Percentiles rank a stretch among this genome's conserved stretches.
Evolutionary conservation across 2,888 invertebrate genomes (phyloP).

Genomic region (Tenthredo distinguenda): DNA sequence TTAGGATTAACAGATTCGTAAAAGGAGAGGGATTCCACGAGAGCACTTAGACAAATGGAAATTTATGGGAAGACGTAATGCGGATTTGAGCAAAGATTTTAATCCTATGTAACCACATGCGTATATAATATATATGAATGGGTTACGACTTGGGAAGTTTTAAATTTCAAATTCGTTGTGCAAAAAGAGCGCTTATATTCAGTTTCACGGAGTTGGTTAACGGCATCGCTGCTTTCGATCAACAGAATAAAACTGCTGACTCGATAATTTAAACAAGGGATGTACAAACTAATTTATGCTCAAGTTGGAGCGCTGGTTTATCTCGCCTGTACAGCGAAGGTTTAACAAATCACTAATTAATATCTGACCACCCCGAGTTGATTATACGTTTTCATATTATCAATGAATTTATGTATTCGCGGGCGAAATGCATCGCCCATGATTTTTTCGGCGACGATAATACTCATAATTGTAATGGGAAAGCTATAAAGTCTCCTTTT

Average conservation of each 20-base stretch:
- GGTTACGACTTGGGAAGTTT: not conserved
- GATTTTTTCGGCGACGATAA: not conserved
- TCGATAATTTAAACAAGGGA: constrained; percentile 21
- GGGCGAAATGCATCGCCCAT: not conserved
- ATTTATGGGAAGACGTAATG: not conserved
- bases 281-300: constrained; percentile 36
- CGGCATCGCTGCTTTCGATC: constrained; percentile 19
- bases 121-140: not conserved
- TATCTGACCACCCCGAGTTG: not conserved
- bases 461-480: not conserved
- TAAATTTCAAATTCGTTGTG: constrained; percentile 4
- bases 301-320: constrained; percentile 14
- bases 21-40: not conserved
- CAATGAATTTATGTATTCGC: constrained; percentile 5
- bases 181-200: not conserved
- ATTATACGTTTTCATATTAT: not conserved
- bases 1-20: not conserved
- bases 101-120: constrained; percentile 17
- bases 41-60: not conserved
- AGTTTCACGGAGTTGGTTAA: not conserved
- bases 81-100: constrained; percentile 11
- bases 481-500: too few relatives aligned
- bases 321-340: not conserved
- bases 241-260: constrained; percentile 37
- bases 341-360: constrained; percentile 31